Percentiles rank a stretch among this genome's conserved stretches.
Conservation (phyloP, 2,113 vertebrate species). For the Prietella phreatophila region DNA sequence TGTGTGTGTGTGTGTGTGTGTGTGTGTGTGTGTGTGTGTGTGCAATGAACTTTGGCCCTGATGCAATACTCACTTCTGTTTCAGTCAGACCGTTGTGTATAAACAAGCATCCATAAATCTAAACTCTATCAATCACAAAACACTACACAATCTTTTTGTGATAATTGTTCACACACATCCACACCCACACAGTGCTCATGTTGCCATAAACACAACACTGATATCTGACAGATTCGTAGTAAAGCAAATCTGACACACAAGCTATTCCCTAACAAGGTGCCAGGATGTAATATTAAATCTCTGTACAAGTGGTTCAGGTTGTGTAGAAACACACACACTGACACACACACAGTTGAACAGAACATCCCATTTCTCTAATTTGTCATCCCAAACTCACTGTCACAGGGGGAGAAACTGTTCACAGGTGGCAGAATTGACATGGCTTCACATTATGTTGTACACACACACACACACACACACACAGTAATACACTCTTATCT, state of each 20-base stretch:
- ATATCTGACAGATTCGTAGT: neutral
- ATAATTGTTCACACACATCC: neutral
- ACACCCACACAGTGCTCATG: neutral
- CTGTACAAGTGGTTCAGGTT: neutral
- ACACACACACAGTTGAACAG: neutral
- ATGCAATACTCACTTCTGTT: slow-evolving; percentile 23
- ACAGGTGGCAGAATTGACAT: slow-evolving; percentile 33
- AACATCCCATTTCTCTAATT: slow-evolving; percentile 20
- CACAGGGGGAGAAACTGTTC: slow-evolving; percentile 8
- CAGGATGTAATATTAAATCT: slow-evolving; percentile 10
- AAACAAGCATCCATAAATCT: slow-evolving; percentile 15
- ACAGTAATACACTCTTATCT: slow-evolving; percentile 30
- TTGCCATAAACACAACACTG: neutral
- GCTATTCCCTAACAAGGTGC: slow-evolving; percentile 8
- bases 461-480: neutral
- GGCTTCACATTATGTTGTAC: neutral
- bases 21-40: neutral
- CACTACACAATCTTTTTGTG: neutral
- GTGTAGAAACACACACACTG: neutral
- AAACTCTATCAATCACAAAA: neutral
- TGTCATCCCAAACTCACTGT: slow-evolving; percentile 34
- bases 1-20: neutral
- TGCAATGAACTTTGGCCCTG: slow-evolving; percentile 11
- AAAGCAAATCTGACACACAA: neutral
- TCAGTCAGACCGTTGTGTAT: slow-evolving; percentile 11